Evolutionary conservation across 2,888 invertebrate species (phyloP).

Genomic region (Dicyrtomina minuta): DNA sequence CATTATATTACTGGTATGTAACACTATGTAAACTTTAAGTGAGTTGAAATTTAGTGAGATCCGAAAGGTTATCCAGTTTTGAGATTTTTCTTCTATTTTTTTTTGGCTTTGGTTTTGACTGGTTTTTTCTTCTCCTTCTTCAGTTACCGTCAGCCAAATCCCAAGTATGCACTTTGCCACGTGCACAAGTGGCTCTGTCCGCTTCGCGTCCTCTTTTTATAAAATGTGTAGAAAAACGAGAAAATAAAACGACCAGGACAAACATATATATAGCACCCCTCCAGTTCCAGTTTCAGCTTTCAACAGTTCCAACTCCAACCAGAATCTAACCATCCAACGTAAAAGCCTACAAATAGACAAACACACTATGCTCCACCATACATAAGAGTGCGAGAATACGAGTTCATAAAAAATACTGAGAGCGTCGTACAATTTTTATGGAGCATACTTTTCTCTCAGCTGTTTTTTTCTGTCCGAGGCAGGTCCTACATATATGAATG

Average conservation of each 20-base stretch:
- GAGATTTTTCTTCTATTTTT: too few relatives aligned
- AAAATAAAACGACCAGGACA: neutral
- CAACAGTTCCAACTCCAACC: too few relatives aligned
- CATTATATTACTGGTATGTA: neutral
- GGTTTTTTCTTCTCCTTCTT: neutral
- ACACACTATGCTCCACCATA: neutral
- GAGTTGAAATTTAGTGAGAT: neutral
- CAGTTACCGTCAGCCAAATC: neutral
- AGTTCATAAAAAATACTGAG: neutral
- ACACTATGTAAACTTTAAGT: neutral
- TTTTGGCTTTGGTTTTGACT: neutral
- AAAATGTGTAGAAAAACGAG: neutral
- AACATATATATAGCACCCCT: neutral
- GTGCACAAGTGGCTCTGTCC: constrained; percentile 10
- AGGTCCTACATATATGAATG: too few relatives aligned
- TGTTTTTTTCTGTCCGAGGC: too few relatives aligned
- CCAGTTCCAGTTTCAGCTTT: too few relatives aligned
- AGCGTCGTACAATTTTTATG: constrained; percentile 10
- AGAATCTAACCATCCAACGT: neutral
- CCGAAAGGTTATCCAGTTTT: neutral
- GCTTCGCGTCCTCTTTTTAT: neutral
- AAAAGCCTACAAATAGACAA: too few relatives aligned
- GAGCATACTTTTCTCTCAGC: constrained; percentile 9
- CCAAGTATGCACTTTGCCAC: constrained; percentile 26
- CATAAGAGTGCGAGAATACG: too few relatives aligned